Conservation (phyloP, 2,113 vertebrate genomes). For the Otolemur garnettii region DNA sequence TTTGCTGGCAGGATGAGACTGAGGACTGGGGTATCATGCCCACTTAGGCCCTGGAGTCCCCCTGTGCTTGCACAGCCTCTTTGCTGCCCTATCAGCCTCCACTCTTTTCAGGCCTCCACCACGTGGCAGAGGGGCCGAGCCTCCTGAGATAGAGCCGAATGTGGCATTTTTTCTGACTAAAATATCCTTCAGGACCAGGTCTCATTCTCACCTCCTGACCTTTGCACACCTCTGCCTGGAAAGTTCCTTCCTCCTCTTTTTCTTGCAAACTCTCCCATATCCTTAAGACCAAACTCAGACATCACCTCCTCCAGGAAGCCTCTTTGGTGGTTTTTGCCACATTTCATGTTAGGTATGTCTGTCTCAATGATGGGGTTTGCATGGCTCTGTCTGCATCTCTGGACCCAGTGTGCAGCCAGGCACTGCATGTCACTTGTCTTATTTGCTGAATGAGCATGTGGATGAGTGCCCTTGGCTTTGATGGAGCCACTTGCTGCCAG, state of each 20-base stretch:
- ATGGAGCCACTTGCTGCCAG: not conserved
- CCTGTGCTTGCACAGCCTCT: too few species aligned
- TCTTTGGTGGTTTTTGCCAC: not conserved
- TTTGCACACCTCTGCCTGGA: too few species aligned
- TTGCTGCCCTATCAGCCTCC: not conserved
- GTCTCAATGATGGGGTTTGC: too few species aligned
- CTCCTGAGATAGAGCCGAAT: not conserved
- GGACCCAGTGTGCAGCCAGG: not conserved
- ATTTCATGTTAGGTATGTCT: not conserved
- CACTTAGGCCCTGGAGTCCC: not conserved
- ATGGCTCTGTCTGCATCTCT: not conserved
- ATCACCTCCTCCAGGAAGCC: not conserved
- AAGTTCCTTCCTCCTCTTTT: not conserved
- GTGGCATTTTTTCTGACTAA: not conserved
- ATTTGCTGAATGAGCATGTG: not conserved
- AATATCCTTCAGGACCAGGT: not conserved
- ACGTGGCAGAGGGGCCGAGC: not conserved
- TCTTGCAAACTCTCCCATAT: not conserved
- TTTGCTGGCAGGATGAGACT: not conserved
- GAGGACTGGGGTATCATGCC: not conserved
- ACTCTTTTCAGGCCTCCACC: not conserved
- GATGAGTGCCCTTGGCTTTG: not conserved
- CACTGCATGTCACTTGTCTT: too few species aligned
- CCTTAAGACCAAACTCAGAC: not conserved
- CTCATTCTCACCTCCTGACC: not conserved